Evolutionary conservation across 2,888 invertebrate genomes (phyloP), one percentile per base, ranked within the genome.

Genomic region (Abrostola tripartita): DNA sequence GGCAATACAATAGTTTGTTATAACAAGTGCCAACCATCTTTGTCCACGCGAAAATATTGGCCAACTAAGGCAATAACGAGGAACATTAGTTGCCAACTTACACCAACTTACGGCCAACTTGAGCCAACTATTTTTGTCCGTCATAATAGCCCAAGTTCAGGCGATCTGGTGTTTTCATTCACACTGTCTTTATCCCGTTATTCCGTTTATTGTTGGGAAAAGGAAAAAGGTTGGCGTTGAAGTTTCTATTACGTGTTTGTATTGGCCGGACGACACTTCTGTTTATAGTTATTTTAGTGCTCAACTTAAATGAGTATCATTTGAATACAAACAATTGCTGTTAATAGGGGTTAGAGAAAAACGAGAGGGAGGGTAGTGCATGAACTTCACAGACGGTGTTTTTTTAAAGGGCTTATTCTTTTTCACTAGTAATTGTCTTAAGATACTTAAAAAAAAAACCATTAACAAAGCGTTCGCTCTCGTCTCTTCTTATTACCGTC

Each of bases 61-160:
- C 85, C 89, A 93, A 93, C 92, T 94, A 92, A 89, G 88, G 90
- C 91, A 92, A 93, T 94, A 94, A 94, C 90, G 87, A 91, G 88
- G 78, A 79, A 85, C 85, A 89, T 90, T 92, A 92, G 89, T 88
- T 87, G 82, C 85, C 83, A 88, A 91, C 85, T 91, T 86, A 78
- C 76, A 36, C 79, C 79, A 88, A 92, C 85, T 91, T 89, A 72
- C 73, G 58, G 36, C 79, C 79, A 88, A 92, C 85, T 91, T 89
- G 73, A 73, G 58, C 82, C 86, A 92, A 93, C 92, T 90, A 93
- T 94, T 93, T 93, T 93, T 92, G 92, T 88, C 88, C 88, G 85
- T 92, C 90, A 93, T 93, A 93, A 94, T 92, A 92, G 93, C 88
- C 72, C 66, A 92, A 93, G 91, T 94, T 93, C 83, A 85, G 88